Percentiles rank a stretch among this genome's conserved stretches.
These are phyloP conservation scores for Bombus difficillimus DNA, from an alignment of 1,140 invertebrate genomes.

Conservation along the genomic window DNA sequence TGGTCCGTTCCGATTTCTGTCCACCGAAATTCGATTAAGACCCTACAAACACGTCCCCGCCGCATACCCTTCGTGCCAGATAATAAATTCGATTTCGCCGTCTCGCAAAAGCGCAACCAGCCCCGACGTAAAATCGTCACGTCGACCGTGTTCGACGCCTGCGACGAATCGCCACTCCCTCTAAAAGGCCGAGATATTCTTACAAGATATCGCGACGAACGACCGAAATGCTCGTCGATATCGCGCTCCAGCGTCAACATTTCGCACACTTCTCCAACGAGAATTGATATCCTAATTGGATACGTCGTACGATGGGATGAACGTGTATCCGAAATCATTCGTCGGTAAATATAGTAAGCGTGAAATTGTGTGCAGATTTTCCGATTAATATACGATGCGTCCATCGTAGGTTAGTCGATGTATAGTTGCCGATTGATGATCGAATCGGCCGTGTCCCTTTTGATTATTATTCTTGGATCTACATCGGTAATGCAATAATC, in stretches of 20 bases:
- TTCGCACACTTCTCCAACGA: too few relatives aligned
- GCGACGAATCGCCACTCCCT: slow-evolving; percentile 15
- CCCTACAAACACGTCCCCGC: slow-evolving; percentile 65
- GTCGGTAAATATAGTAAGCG: background rate
- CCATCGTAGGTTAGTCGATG: slow-evolving; percentile 4
- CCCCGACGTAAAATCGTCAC: slow-evolving; percentile 63
- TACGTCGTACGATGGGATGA: too few relatives aligned
- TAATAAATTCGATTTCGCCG: slow-evolving; percentile 81
- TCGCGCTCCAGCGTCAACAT: background rate
- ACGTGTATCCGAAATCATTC: too few relatives aligned
- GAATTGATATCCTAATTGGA: too few relatives aligned
- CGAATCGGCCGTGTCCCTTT: slow-evolving; percentile 49
- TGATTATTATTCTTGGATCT: slow-evolving; percentile 78
- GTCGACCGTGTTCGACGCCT: slow-evolving; percentile 43
- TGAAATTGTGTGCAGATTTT: slow-evolving; percentile 44
- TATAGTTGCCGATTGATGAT: background rate
- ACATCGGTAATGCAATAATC: slow-evolving; percentile 82
- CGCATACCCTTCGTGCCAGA: slow-evolving; percentile 62
- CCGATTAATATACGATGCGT: slow-evolving; percentile 21
- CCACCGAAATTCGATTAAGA: slow-evolving; percentile 68
- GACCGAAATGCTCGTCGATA: slow-evolving; percentile 7
- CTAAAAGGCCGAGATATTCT: background rate
- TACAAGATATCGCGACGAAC: background rate
- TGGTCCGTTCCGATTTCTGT: slow-evolving; percentile 71
- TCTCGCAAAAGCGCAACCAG: slow-evolving; percentile 79